A percentile compares a stretch with the other conserved stretches of the same genome.
These are phyloP conservation scores for Pelecanus crispus DNA, from an alignment of 2,113 vertebrate species.

Conservation along the genomic window DNA sequence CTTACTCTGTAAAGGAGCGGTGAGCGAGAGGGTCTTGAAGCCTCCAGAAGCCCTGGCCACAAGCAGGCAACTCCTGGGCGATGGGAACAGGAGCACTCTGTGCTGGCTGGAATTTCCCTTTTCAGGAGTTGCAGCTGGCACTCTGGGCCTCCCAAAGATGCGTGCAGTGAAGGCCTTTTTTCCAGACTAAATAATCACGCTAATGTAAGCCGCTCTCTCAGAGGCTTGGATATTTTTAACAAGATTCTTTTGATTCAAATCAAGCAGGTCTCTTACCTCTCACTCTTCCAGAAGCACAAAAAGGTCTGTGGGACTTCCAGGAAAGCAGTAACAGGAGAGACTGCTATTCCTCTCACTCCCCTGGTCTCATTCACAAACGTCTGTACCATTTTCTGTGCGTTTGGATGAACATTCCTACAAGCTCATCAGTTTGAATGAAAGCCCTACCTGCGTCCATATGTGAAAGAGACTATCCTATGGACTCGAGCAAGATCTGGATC, in stretches of 20 bases:
- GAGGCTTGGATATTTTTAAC: constrained; percentile 10
- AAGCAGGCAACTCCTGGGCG: rapidly evolving
- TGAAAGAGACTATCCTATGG: not conserved
- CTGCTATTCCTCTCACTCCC: not conserved
- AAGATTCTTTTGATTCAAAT: constrained; percentile 29
- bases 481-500: not conserved
- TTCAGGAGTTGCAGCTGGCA: not conserved
- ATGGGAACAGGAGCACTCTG: not conserved
- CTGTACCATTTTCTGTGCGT: not conserved
- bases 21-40: not conserved
- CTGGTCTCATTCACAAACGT: not conserved
- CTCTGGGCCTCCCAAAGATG: not conserved
- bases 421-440: not conserved
- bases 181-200: constrained; percentile 25
- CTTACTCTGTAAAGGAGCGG: not conserved
- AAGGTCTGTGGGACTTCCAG: not conserved
- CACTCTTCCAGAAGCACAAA: not conserved
- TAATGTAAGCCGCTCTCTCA: constrained; percentile 26
- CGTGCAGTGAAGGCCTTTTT: not conserved
- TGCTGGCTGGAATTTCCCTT: constrained; percentile 35
- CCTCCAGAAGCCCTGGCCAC: not conserved
- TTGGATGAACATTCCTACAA: not conserved
- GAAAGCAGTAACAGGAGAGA: not conserved
- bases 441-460: not conserved
- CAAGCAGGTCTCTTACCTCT: not conserved